Evolutionary conservation across 2,888 invertebrate species (phyloP), one percentile per base, ranked within the genome.

Genomic region (Megaustenia siamemsis): DNA sequence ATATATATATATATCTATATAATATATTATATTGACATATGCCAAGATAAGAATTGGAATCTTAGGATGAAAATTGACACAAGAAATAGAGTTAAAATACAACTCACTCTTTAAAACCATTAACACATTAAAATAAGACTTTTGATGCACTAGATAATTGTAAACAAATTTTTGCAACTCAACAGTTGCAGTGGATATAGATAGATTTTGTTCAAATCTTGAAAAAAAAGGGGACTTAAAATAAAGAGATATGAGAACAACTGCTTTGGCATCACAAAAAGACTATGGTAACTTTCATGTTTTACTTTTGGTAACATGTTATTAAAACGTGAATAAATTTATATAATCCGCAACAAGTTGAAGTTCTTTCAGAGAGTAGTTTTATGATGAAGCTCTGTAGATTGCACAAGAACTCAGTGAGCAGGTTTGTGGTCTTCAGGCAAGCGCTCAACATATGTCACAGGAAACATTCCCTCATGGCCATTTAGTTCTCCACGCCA

Each of bases 381-480:
- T 32, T 32, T 63, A 49, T 75, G 28, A 49, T 49, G 49, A 49
- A 43, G 32, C 28, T 28, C 28, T 32, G 32, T 12, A 32, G 28
- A 32, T 12, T 32, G 15, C 63, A 63, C 28, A 32, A 21, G 63
- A 6, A 12, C 63, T 63, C 63, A 63, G 63, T 63, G 63, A 63
- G 28, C 60, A 60, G 69, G 40, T 40, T 40, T 38, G 10, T 21
- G 69, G 40, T 69, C 40, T 40, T 76, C 76, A 10, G 66, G 28
- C 68, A 83, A 38, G 28, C 76, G 73, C 40, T 88, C 88, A 15
- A 99, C 99, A 95, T 99, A 99, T 90, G 99, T 99, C 90, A 98
- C 98, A 90, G 99, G 99, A 95, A 99, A 99, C 93, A 99, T 96
- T 89, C 99, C 99, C 53, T 86, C 86, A 80, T 90, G 84, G 28